A percentile compares a stretch with the other conserved stretches of the same genome.
Conservation (phyloP, 2,797 vertebrate species). For the Premnoplex brunnescens region DNA sequence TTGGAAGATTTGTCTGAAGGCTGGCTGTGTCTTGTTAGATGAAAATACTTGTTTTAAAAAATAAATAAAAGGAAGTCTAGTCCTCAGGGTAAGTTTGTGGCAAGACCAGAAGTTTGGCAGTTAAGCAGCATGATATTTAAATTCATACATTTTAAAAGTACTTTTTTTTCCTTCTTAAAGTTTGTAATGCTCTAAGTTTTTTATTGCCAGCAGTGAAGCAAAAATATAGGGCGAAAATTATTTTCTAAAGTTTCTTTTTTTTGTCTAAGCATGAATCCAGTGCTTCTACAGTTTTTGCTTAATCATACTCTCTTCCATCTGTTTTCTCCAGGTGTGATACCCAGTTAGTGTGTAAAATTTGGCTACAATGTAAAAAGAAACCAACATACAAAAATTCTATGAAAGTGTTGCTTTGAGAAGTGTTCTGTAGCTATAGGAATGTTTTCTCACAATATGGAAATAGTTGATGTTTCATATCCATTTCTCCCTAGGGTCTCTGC, state of each 20-base stretch:
- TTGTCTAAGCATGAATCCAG: not conserved
- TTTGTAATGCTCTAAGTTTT: not conserved
- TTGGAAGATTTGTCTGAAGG: not conserved
- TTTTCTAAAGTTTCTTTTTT: not conserved
- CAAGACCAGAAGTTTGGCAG: not conserved
- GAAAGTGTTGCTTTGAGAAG: not conserved
- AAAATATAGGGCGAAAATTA: not conserved
- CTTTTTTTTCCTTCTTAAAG: not conserved
- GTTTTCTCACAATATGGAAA: not conserved
- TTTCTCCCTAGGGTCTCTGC: conserved; percentile 85
- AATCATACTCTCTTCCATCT: not conserved
- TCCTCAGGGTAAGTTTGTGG: not conserved
- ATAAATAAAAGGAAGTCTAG: not conserved
- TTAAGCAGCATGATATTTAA: not conserved
- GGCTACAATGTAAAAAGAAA: not conserved
- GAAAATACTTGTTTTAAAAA: not conserved
- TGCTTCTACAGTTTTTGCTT: not conserved
- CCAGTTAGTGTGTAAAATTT: not conserved
- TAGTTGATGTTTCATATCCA: not conserved
- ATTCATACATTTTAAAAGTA: not conserved
- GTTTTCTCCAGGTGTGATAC: not conserved
- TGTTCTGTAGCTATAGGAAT: not conserved
- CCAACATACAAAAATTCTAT: not conserved
- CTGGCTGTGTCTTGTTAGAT: not conserved
- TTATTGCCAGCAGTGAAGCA: not conserved